These are phyloP conservation scores for Pica pica DNA, from an alignment of 2,113 vertebrate species.

Conservation along the genomic window DNA sequence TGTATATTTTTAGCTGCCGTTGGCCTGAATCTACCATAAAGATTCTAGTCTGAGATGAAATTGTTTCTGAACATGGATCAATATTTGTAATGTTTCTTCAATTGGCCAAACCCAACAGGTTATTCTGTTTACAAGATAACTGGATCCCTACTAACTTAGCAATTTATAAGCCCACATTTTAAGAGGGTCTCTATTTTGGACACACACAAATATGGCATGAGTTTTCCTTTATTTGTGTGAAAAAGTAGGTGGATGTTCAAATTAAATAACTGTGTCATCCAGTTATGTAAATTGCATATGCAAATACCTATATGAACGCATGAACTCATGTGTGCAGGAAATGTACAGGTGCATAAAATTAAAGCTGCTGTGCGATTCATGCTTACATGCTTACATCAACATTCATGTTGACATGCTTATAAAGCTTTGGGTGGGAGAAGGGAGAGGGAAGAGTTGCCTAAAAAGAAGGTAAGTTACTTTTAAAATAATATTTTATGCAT, in stretches of 20 bases:
- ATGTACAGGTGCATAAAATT: neutral
- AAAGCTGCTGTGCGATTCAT: neutral
- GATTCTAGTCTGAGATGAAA: neutral
- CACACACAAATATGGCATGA: neutral
- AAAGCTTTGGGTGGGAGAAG: neutral
- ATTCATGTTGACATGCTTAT: rapidly evolving
- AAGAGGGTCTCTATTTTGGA: neutral
- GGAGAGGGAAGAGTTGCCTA: neutral
- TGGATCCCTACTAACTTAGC: neutral
- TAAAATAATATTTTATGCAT: neutral
- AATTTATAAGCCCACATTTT: neutral
- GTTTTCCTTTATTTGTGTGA: neutral
- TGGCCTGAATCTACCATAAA: neutral
- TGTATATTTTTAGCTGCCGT: neutral
- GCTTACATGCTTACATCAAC: too few species aligned
- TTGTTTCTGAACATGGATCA: neutral
- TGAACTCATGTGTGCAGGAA: neutral
- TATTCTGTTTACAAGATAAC: neutral
- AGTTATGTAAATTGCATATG: neutral
- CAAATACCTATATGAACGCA: neutral
- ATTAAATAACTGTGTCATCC: neutral
- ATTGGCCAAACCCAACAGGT: neutral
- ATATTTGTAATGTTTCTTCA: neutral
- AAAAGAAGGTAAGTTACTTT: neutral
- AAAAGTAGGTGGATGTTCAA: neutral